phyloP scores from a whole-genome alignment of 2,888 invertebrate genomes.

The Limenitis arthemis region DNA sequence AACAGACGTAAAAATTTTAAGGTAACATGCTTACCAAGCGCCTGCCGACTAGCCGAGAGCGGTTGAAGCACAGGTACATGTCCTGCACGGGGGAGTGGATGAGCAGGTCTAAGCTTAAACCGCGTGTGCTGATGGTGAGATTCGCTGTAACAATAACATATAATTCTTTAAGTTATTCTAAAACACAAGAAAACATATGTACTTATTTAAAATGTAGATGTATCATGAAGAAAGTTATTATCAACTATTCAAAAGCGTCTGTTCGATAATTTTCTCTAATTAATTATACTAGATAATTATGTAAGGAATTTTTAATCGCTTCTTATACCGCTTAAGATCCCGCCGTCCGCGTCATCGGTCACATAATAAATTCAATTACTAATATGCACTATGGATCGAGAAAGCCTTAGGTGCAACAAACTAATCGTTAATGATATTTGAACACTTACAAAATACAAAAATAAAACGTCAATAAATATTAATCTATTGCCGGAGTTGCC shows the following conservation, averaged over 20 bases:
- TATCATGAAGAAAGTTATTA: not conserved
- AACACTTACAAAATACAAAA: constrained; percentile 62
- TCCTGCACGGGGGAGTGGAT: constrained; percentile 80
- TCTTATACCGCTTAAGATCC: constrained; percentile 26
- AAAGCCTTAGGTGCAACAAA: constrained; percentile 43
- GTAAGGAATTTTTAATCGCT: constrained; percentile 6
- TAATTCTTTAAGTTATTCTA: not conserved
- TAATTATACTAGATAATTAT: constrained; percentile 1
- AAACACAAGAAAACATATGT: not conserved
- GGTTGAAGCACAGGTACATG: constrained; percentile 84
- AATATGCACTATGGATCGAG: constrained; percentile 36
- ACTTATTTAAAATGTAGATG: not conserved
- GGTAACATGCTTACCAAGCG: constrained; percentile 61
- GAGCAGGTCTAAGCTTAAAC: constrained; percentile 72
- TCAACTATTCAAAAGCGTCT: not conserved
- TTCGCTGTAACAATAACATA: constrained; percentile 72
- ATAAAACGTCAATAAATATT: constrained; percentile 63
- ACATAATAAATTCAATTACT: constrained; percentile 50
- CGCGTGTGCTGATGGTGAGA: constrained; percentile 76
- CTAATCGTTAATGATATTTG: constrained; percentile 64
- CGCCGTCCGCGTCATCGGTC: constrained; percentile 40
- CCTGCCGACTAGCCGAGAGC: constrained; percentile 80
- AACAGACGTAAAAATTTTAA: not conserved
- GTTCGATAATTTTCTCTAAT: not conserved
- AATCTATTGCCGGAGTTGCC: constrained; percentile 53